Evolutionary conservation across 2,888 invertebrate genomes (phyloP), one percentile per base, ranked within the genome.

Genomic region (Oligia fasciuncula): DNA sequence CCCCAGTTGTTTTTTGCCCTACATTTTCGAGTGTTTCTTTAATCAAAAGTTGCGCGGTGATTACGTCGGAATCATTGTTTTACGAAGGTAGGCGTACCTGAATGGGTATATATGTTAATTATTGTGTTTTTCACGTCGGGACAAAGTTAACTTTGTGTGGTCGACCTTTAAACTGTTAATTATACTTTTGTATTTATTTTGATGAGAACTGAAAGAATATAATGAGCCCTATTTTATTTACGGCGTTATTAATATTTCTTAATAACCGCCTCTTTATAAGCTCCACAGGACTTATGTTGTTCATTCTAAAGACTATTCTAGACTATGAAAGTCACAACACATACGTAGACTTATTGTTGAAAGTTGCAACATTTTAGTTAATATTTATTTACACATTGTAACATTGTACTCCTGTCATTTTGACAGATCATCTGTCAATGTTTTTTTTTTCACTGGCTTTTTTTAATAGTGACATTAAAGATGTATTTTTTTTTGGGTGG

Each of bases 21-120:
- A 70, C 69, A 84, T 88, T 89, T 86, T 83, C 63, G 81, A 89
- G 88, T 83, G 79, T 85, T 88, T 87, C 81, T 89, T 86, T 88
- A 89, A 88, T 88, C 81, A 89, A 88, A 89, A 88, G 83, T 89
- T 89, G 80, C 77, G 69, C 69, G 75, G 83, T 85, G 81, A 89
- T 88, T 88, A 87, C 78, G 77, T 67, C 19, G 69, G 69, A 88
- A 81, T 86, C 88, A 88, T 89, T 89, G 85, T 89, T 85, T 80
- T 77, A 75, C 73, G 60, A 67, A 84, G 69, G 84, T 70, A 80
- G 74, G 69, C 46, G 40, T 76, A 35, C 83, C 54, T 40, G 68
- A 49, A 69, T 49, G 49, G 62, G 54, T 65, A 29, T 73, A 60
- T 87, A 74, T 80, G 85, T 87, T 85, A 87, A 77, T 79, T 85